A percentile compares a stretch with the other conserved stretches of the same genome.
These are phyloP conservation scores for Podargus strigoides DNA, from an alignment of 2,797 vertebrate species.

Conservation along the genomic window DNA sequence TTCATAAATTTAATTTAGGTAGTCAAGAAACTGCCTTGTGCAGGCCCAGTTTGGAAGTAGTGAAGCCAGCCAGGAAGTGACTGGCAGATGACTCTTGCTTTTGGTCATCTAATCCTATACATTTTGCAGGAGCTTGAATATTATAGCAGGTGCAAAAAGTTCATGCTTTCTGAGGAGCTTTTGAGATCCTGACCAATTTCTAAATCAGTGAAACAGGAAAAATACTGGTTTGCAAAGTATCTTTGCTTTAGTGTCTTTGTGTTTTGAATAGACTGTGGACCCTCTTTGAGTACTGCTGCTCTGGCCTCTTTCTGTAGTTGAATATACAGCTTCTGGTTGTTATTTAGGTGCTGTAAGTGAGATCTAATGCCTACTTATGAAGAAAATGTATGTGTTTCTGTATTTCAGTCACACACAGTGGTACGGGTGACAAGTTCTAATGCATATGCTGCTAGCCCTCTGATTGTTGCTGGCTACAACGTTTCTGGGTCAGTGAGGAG, in stretches of 20 bases:
- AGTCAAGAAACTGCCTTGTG: accelerated
- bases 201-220: neutral
- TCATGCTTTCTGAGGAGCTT: neutral
- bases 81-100: neutral
- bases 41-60: neutral
- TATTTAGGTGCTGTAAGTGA: neutral
- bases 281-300: neutral
- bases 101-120: neutral
- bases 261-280: neutral
- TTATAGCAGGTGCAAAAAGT: neutral
- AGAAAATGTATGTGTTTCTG: neutral
- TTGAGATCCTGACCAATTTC: neutral
- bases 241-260: neutral
- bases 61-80: neutral
- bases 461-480: constrained; percentile 92
- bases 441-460: constrained; percentile 80
- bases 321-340: neutral
- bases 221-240: neutral
- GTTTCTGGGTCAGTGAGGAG: constrained; percentile 93
- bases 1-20: neutral
- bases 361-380: neutral
- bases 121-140: neutral
- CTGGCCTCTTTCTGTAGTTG: neutral
- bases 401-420: constrained; percentile 79
- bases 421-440: constrained; percentile 89